phyloP scores from a whole-genome alignment of 2,888 invertebrate genomes.

The Trichopoda pennipes region DNA sequence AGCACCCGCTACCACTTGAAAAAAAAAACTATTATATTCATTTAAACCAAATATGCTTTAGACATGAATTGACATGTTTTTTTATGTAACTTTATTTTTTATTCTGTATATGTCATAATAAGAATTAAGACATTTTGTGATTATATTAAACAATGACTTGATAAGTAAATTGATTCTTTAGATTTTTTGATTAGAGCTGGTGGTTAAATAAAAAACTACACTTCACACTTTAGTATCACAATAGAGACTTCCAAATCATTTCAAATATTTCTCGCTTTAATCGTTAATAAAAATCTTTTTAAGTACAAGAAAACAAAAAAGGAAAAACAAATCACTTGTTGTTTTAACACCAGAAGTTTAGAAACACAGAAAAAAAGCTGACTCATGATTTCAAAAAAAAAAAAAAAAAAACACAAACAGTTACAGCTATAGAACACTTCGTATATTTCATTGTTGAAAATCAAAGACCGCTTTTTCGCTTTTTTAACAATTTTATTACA shows the following conservation, averaged over 20 bases:
- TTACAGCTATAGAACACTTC: conserved; percentile 55
- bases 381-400: conserved; percentile 60
- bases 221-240: conserved; percentile 61
- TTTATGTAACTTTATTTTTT: background rate
- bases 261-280: conserved; percentile 41
- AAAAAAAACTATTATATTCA: background rate
- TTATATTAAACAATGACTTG: conserved; percentile 52
- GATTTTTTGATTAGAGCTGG: conserved; percentile 3
- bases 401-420: conserved; percentile 41
- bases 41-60: conserved; percentile 3
- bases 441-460: conserved; percentile 49
- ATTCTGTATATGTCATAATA: conserved; percentile 55
- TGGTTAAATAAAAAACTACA: conserved; percentile 9
- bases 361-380: conserved; percentile 55
- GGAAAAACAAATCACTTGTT: conserved; percentile 34
- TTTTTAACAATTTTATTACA: conserved; percentile 14
- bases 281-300: conserved; percentile 43
- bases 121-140: conserved; percentile 50
- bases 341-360: conserved; percentile 40
- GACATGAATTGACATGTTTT: conserved; percentile 54
- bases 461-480: conserved; percentile 53
- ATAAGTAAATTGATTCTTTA: conserved; percentile 48
- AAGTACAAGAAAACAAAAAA: conserved; percentile 7
- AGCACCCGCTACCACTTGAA: conserved; percentile 51
- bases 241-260: conserved; percentile 39